Percentiles rank a stretch among this genome's conserved stretches.
These are phyloP conservation scores for Natrix natrix DNA, from an alignment of 2,797 vertebrate genomes.

Conservation along the genomic window DNA sequence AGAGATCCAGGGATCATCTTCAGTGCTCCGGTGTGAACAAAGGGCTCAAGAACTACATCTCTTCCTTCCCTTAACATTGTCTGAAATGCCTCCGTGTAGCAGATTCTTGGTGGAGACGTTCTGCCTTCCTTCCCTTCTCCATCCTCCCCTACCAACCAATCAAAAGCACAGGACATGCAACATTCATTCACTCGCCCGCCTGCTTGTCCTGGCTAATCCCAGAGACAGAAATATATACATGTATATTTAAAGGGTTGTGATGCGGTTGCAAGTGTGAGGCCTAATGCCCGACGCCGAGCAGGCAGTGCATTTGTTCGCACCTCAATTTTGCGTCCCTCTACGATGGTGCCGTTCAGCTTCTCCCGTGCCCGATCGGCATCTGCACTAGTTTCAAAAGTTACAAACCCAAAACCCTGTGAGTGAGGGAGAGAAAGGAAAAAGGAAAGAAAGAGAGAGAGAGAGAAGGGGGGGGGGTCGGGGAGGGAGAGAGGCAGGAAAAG, in stretches of 20 bases:
- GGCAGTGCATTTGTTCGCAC: constrained; percentile 76
- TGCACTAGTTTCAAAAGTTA: constrained; percentile 98
- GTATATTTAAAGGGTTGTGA: background rate
- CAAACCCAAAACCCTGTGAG: constrained; percentile 95
- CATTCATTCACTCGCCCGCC: constrained; percentile 19
- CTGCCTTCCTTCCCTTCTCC: background rate
- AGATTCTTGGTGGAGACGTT: background rate
- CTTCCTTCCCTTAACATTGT: background rate
- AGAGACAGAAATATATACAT: background rate
- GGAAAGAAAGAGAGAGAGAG: constrained; percentile 61
- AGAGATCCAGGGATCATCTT: background rate
- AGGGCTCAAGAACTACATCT: background rate
- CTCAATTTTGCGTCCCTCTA: constrained; percentile 99
- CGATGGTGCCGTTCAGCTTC: constrained; percentile 99
- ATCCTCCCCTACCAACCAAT: background rate
- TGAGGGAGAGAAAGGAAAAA: constrained; percentile 72
- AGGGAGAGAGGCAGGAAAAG: constrained; percentile 44
- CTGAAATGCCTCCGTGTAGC: background rate
- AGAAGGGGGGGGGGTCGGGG: constrained; percentile 7
- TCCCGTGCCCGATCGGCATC: constrained; percentile 96
- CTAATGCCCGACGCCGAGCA: constrained; percentile 36
- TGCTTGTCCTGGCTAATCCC: background rate
- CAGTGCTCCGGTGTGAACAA: background rate
- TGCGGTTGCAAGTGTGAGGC: background rate
- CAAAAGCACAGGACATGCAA: constrained; percentile 3